Percentiles rank a stretch among this genome's conserved stretches.
These are phyloP conservation scores for Micrasema minimum DNA, from an alignment of 1,140 invertebrate species.

Conservation along the genomic window DNA sequence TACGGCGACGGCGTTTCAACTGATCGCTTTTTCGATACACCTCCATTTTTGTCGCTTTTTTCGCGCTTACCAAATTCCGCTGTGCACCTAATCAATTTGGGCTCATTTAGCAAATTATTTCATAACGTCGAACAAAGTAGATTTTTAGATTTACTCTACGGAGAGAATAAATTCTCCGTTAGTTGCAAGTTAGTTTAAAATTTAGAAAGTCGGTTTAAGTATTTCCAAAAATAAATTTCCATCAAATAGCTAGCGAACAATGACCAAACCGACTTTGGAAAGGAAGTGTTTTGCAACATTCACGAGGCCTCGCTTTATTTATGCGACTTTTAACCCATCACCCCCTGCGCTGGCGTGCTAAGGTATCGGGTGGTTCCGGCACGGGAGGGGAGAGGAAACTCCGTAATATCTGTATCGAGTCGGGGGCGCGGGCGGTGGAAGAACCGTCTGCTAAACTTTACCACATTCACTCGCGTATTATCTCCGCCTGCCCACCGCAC, in stretches of 20 bases:
- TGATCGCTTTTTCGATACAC: too few relatives aligned
- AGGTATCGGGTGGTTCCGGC: slow-evolving; percentile 7
- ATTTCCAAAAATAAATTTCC: not conserved
- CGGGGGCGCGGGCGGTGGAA: not conserved
- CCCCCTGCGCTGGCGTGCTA: slow-evolving; percentile 21
- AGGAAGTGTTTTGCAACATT: slow-evolving; percentile 20
- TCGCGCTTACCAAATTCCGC: too few relatives aligned
- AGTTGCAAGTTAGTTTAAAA: too few relatives aligned
- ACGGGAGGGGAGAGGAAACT: slow-evolving; percentile 25
- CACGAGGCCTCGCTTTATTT: slow-evolving; percentile 17
- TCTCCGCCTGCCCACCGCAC: too few relatives aligned
- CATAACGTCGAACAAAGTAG: too few relatives aligned
- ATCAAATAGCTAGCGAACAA: slow-evolving; percentile 7
- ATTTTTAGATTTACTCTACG: too few relatives aligned
- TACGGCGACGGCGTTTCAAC: too few relatives aligned
- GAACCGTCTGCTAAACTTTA: slow-evolving; percentile 22
- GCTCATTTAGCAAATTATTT: too few relatives aligned
- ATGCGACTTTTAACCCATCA: slow-evolving; percentile 23
- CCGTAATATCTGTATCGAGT: slow-evolving; percentile 15
- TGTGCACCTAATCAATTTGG: too few relatives aligned
- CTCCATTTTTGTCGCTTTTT: too few relatives aligned
- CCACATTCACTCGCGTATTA: slow-evolving; percentile 8
- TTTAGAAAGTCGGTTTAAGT: too few relatives aligned
- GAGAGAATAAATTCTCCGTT: too few relatives aligned
- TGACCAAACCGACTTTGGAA: not conserved